phyloP scores from a whole-genome alignment of 2,797 vertebrate species.

The Mastacembelus armatus region DNA sequence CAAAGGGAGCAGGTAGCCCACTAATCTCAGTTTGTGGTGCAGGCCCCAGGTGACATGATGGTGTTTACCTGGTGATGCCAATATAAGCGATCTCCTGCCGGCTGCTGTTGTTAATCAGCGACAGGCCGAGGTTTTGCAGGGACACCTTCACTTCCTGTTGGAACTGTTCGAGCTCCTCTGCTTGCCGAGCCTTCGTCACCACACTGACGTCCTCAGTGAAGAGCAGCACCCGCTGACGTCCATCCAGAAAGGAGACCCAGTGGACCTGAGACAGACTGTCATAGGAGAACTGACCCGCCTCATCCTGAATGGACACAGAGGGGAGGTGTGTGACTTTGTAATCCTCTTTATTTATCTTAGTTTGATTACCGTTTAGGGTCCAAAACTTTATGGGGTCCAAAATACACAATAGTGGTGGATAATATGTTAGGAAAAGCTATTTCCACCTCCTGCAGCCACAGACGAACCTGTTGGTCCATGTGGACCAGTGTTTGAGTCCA shows the following conservation, averaged over 20 bases:
- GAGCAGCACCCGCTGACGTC: constrained; percentile 92
- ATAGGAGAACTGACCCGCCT: constrained; percentile 90
- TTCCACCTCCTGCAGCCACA: too few species aligned
- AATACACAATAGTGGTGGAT: too few species aligned
- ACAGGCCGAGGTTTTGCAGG: constrained; percentile 93
- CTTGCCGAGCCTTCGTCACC: constrained; percentile 93
- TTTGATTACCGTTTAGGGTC: too few species aligned
- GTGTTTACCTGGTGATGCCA: constrained; percentile 90
- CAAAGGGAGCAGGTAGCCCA: too few species aligned
- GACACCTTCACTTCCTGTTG: constrained; percentile 91
- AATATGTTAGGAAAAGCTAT: too few species aligned
- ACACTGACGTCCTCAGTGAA: constrained; percentile 94
- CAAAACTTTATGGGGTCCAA: too few species aligned
- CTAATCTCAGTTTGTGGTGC: too few species aligned
- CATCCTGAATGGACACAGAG: constrained; percentile 82
- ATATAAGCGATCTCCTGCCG: constrained; percentile 94
- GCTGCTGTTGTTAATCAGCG: constrained; percentile 90
- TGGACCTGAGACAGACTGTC: constrained; percentile 89
- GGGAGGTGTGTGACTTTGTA: too few species aligned
- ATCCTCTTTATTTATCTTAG: too few species aligned
- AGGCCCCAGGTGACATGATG: neutral
- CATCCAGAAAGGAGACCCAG: constrained; percentile 97
- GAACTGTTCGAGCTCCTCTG: constrained; percentile 94
- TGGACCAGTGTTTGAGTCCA: too few species aligned
- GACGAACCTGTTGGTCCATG: too few species aligned